Conservation (phyloP, 2,797 vertebrate species). For the Melanotaenia trifasciata region DNA sequence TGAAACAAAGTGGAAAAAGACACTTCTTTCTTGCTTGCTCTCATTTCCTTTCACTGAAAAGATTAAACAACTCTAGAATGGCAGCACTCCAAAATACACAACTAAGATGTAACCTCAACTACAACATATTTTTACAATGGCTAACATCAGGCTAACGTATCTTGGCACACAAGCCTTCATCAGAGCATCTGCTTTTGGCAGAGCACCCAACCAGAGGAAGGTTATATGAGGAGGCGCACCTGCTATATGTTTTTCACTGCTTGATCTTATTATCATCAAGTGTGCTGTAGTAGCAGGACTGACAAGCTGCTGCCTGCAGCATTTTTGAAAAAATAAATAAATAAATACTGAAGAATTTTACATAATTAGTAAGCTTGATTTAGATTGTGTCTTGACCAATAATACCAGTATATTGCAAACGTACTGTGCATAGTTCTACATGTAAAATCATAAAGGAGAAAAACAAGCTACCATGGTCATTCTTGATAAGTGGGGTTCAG, state of each 20-base stretch:
- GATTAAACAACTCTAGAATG: slow-evolving; percentile 43
- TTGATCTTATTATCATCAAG: slow-evolving; percentile 66
- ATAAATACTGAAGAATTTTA: slow-evolving; percentile 12
- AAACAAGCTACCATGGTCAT: too few species aligned
- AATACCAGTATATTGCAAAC: neutral
- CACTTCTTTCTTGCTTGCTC: slow-evolving; percentile 24
- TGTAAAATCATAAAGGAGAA: neutral
- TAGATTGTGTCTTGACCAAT: slow-evolving; percentile 1
- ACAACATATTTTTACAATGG: slow-evolving; percentile 56
- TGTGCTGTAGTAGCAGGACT: slow-evolving; percentile 40
- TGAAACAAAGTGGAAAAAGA: slow-evolving; percentile 23
- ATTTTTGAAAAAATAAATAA: slow-evolving; percentile 27
- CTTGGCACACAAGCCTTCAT: slow-evolving; percentile 67
- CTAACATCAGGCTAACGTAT: slow-evolving; percentile 60
- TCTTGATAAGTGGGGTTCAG: too few species aligned
- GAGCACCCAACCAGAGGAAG: slow-evolving; percentile 57
- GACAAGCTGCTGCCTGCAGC: slow-evolving; percentile 62
- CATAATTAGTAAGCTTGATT: slow-evolving; percentile 3
- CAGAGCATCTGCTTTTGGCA: slow-evolving; percentile 70
- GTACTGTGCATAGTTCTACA: neutral
- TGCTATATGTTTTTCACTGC: slow-evolving; percentile 68
- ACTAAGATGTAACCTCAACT: slow-evolving; percentile 53
- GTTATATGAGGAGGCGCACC: slow-evolving; percentile 66
- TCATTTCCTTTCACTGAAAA: slow-evolving; percentile 40
- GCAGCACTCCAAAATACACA: slow-evolving; percentile 52